Evolutionary conservation across 2,888 invertebrate genomes (phyloP), one percentile per base, ranked within the genome.

Genomic region (Rhopalosiphum nymphaeae): DNA sequence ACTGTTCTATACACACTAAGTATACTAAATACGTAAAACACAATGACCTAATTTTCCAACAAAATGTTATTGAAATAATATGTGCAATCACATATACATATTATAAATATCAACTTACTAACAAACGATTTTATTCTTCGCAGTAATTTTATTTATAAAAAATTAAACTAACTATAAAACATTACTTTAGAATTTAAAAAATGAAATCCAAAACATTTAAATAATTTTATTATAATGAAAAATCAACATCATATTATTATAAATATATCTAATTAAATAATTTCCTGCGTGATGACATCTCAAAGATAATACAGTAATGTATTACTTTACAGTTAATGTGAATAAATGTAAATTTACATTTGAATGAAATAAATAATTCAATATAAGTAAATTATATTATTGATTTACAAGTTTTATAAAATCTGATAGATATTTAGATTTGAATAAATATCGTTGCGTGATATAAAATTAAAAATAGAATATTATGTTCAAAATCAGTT

Each of bases 31-130:
- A 53, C 49, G 49, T 16, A 46, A 46, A 46, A 46, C 85, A 56
- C 49, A 86, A 92, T 92, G 86, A 92, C 87, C 92, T 61, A 36
- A 61, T 92, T 92, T 92, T 61, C 42, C 84, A 91, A 91, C 85
- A 92, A 92, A 29, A 91, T 67, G n/a, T 29, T n/a, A 21, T 53
- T 44, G 56, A 56, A 57, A 86, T 86, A 85, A 42, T 36, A 36
- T 78, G 78, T 86, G n/a, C 21, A 11, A 85, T 85, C 92, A 87
- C 26, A 91, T 67, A 88, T 21, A 86, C 16, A 29, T 46, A 29
- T 7, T 16, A 56, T 36, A 56, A 36, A 36, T 53, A 88, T 25
- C 21, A 78, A 36, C 67, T 78, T 36, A 11, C 9, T 78, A 78
- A 11, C 9, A 53, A 88, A 53, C 56, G 10, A 26, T 25, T 78